Base-by-base conservation (phyloP, 2,113 vertebrate genomes). In the Platichthys flesus region DNA sequence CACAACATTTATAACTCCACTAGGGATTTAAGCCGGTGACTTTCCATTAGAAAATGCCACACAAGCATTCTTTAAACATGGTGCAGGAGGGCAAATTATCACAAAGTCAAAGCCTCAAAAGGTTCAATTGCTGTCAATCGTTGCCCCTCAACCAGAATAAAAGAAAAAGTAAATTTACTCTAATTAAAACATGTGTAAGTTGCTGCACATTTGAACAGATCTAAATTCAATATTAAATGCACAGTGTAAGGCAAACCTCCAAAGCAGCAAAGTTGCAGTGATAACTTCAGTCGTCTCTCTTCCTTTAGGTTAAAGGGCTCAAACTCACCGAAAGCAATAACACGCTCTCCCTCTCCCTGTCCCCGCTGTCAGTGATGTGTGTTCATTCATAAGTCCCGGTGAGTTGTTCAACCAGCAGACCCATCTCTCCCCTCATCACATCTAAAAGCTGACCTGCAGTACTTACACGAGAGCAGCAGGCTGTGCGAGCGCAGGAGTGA, bases 391-490 rank as follows among this genome's bases (percentile, higher is more conserved):
- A 56, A 62, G 67, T 86, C 85, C 82, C 31, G 47, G 24, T 71
- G 76, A 74, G 76, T 62, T 78, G 74, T 21, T 85, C 55, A 84
- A 59, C 47, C 75, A 62, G 78, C 42, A 68, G 61, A 79, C 65
- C 66, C 66, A 67, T 54, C 60, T 58, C 69, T 79, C 62, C 62
- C 23, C 64, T 81, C 71, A 76, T 61, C 74, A 67, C 71, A 74
- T 16, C 23, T 70, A 58, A 52, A 74, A 79, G 56, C 76, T 83
- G 65, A 77, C 79, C 73, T 71, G 74, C n/a, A 61, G 81, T 86
- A 90, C 82, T 92, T 88, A 90, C 93, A 64, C 60, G 55, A 71
- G 42, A 67, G 86, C 67, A 85, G 82, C 79, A 65, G 88, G 82
- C 64, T 37, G 85, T 67, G 74, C 21, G 73, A 79, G 60, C 1